Evolutionary conservation across 2,797 vertebrate genomes (phyloP).

Genomic region (Argyrosomus regius): DNA sequence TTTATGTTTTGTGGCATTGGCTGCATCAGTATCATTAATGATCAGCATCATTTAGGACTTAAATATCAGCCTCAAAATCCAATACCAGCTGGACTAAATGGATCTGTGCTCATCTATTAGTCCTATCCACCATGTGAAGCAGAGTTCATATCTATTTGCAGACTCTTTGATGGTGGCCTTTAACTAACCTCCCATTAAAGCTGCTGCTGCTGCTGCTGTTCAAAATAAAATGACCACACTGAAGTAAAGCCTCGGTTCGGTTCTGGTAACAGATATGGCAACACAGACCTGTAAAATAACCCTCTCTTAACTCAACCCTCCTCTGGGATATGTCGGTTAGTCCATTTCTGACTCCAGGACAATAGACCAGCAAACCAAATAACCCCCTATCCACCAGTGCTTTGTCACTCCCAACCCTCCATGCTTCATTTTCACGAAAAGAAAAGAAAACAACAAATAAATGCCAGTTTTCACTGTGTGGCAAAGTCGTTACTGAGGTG

Average conservation of each 20-base stretch:
- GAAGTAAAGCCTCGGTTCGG: not conserved
- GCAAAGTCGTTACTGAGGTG: slow-evolving; percentile 29
- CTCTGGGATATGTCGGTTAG: not conserved
- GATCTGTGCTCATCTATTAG: not conserved
- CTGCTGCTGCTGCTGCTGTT: not conserved
- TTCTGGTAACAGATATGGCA: not conserved
- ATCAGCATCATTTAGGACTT: not conserved
- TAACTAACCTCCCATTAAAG: not conserved
- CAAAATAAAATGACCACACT: not conserved
- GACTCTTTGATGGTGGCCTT: not conserved
- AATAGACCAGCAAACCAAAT: slow-evolving; percentile 23
- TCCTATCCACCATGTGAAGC: not conserved
- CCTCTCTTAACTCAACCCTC: slow-evolving; percentile 3
- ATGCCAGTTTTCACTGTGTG: slow-evolving; percentile 28
- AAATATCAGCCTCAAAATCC: not conserved
- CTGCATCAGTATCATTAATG: not conserved
- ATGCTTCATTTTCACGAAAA: slow-evolving; percentile 3
- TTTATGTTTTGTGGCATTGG: not conserved
- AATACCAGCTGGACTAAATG: not conserved
- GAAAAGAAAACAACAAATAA: slow-evolving; percentile 29
- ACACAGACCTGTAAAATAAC: not conserved
- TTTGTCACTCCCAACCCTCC: not conserved
- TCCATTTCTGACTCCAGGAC: not conserved
- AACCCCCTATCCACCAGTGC: slow-evolving; percentile 1
- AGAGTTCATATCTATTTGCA: not conserved